A percentile compares a stretch with the other conserved stretches of the same genome.
Evolutionary conservation across 53 echinoderm and acorn worm genomes (phyloP).

Genomic region (Luidia sarsii): DNA sequence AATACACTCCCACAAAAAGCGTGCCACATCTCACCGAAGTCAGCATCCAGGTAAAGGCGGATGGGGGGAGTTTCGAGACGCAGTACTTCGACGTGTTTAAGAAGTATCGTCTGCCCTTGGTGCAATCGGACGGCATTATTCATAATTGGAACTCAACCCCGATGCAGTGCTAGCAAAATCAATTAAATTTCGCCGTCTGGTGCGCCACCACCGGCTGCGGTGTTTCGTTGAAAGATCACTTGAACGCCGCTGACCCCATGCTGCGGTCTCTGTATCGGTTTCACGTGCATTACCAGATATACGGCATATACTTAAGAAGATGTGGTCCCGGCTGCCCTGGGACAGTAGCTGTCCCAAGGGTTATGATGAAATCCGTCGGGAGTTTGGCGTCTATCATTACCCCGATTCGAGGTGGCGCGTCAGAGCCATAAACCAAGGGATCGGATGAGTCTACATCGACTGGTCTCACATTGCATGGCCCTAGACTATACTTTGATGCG

Average conservation of each 20-base stretch:
- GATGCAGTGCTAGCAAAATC: constrained; percentile 40
- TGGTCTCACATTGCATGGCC: not conserved
- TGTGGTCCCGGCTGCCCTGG: constrained; percentile 4
- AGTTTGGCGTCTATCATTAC: too few species aligned
- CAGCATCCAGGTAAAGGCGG: too few species aligned
- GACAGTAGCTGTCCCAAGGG: not conserved
- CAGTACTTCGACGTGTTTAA: not conserved
- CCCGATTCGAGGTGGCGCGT: too few species aligned
- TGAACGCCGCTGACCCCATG: too few species aligned
- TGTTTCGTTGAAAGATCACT: too few species aligned
- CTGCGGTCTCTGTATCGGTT: constrained; percentile 26
- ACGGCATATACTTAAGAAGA: too few species aligned
- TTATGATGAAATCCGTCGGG: constrained; percentile 4
- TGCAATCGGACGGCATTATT: constrained; percentile 2
- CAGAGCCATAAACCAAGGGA: not conserved
- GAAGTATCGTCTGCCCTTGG: not conserved
- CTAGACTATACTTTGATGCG: not conserved
- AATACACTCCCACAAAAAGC: too few species aligned
- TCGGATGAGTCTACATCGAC: not conserved
- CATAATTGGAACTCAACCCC: constrained; percentile 28
- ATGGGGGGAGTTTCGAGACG: too few species aligned
- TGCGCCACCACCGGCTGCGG: constrained; percentile 56
- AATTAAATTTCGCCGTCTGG: constrained; percentile 53
- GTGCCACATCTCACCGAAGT: too few species aligned
- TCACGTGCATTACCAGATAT: constrained; percentile 17